Evolutionary conservation across 2,113 vertebrate species (phyloP).

Genomic region (Pseudopodoces humilis): DNA sequence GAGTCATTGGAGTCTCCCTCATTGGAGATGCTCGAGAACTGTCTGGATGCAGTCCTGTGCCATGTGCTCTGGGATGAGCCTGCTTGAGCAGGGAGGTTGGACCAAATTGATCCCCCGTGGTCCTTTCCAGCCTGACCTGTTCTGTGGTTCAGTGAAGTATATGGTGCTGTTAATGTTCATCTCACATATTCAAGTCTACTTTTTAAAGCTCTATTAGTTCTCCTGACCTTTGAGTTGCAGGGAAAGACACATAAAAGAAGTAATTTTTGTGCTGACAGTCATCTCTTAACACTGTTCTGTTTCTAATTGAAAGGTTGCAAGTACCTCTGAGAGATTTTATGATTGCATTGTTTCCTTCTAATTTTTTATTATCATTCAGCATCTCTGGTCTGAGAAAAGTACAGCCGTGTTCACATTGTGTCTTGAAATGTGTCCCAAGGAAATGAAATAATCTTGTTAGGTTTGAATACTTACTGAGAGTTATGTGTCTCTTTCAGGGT

Average conservation of each 20-base stretch:
- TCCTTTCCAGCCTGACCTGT: not conserved
- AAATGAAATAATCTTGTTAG: not conserved
- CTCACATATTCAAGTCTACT: not conserved
- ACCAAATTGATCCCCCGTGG: not conserved
- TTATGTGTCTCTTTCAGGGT: slow-evolving; percentile 74
- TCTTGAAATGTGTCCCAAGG: not conserved
- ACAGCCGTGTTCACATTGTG: not conserved
- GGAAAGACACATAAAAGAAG: not conserved
- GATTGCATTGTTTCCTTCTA: not conserved
- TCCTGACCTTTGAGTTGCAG: not conserved
- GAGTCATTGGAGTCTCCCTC: not conserved
- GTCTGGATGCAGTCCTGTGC: not conserved
- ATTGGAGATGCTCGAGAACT: not conserved
- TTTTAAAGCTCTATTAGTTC: not conserved
- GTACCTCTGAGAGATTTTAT: not conserved
- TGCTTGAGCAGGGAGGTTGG: not conserved
- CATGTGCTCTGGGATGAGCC: not conserved
- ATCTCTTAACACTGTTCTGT: not conserved
- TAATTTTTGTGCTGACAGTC: not conserved
- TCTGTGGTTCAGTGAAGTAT: not conserved
- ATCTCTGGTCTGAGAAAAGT: not conserved
- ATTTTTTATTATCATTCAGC: not conserved
- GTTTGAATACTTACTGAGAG: not conserved
- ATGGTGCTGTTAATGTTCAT: not conserved
- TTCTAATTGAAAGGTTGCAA: not conserved